Conservation (phyloP, 2,113 vertebrate species). For the Gambusia holbrooki region DNA sequence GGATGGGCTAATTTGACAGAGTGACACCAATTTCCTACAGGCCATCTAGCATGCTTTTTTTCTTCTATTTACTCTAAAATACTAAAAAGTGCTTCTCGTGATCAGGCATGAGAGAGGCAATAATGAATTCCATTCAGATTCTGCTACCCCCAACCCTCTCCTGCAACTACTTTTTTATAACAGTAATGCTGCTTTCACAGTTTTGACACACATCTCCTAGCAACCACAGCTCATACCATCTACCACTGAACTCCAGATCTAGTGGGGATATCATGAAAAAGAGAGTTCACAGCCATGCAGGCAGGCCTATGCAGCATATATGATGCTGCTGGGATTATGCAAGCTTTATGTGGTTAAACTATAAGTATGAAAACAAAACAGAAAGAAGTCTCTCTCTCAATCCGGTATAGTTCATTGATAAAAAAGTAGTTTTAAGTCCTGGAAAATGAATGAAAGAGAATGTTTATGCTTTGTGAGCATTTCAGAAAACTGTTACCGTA, state of each 20-base stretch:
- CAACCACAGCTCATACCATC: conserved; percentile 37
- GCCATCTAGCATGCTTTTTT: conserved; percentile 46
- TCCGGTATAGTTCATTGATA: too few species aligned
- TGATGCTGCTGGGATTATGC: background rate
- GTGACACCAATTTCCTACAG: conserved; percentile 81
- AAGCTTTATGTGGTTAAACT: background rate
- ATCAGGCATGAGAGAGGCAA: conserved; percentile 39
- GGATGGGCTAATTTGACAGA: conserved; percentile 73
- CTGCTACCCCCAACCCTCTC: background rate
- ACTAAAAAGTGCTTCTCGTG: conserved; percentile 46
- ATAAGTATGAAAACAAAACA: background rate
- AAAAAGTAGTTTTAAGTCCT: background rate
- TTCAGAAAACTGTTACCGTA: too few species aligned
- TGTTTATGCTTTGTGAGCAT: too few species aligned
- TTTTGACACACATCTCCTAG: conserved; percentile 48
- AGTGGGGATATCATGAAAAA: conserved; percentile 8
- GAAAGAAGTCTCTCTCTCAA: background rate
- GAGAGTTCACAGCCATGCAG: background rate
- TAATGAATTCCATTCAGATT: conserved; percentile 57
- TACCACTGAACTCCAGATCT: conserved; percentile 7
- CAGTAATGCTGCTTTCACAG: conserved; percentile 8
- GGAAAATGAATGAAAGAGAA: background rate
- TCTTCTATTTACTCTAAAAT: conserved; percentile 75
- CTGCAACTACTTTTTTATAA: conserved; percentile 6
- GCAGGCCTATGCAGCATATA: background rate